These are phyloP conservation scores for Magallana gigas DNA, from an alignment of 1,140 invertebrate genomes.

Conservation along the genomic window DNA sequence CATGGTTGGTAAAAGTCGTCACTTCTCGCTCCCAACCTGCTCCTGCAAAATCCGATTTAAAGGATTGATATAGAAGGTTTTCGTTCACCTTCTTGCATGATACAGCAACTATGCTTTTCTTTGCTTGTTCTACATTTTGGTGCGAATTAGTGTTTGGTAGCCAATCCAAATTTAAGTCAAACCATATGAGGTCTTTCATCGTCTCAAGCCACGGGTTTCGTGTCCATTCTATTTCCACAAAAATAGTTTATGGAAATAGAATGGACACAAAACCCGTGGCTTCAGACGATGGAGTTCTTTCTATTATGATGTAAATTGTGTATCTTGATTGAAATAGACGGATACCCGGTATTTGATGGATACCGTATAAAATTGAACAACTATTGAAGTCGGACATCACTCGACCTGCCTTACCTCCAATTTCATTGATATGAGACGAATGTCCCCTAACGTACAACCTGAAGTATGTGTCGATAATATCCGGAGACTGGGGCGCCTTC, in stretches of 20 bases:
- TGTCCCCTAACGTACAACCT: conserved; percentile 31
- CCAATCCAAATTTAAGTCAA: too few species aligned
- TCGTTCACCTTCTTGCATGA: background rate
- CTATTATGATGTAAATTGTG: too few species aligned
- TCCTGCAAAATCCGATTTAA: background rate
- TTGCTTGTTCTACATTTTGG: too few species aligned
- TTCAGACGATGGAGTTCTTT: too few species aligned
- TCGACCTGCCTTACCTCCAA: conserved; percentile 24
- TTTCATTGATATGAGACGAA: background rate
- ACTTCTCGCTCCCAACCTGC: conserved; percentile 12
- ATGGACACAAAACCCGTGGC: too few species aligned
- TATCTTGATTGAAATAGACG: background rate
- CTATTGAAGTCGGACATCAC: background rate
- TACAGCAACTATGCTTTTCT: too few species aligned
- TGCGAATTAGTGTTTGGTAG: too few species aligned
- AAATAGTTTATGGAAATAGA: too few species aligned
- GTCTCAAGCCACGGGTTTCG: too few species aligned
- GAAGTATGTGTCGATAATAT: conserved; percentile 35
- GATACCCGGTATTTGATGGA: background rate
- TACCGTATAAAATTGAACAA: background rate
- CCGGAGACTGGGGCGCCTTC: conserved; percentile 6
- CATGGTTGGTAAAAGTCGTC: conserved; percentile 28
- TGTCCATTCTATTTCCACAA: too few species aligned
- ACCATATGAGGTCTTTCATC: too few species aligned
- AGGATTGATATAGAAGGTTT: background rate